Base-by-base conservation (phyloP, 2,797 vertebrate genomes). In the Urosaurus nigricauda region DNA sequence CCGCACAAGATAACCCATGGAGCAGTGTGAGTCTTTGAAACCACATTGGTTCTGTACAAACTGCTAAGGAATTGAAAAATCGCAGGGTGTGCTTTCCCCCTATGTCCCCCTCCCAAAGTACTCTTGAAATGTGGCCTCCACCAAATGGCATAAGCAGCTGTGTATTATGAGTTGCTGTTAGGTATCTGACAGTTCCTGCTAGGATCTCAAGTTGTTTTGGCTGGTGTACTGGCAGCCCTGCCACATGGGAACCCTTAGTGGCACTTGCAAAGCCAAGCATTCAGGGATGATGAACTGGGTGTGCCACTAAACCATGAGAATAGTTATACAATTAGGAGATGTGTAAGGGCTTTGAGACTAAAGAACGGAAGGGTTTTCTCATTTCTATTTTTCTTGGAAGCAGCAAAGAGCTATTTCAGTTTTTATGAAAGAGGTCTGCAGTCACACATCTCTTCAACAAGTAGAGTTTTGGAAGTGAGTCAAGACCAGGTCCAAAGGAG, bases 341-440 rank as follows among this genome's bases (percentile, higher is more conserved):
- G 79, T 6, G 13, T 32, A 65, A 24, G 51, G 40, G 29, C 51
- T 37, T 13, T 7, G 74, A 58, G 13, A 37, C 17, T 58, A 56
- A 74, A 47, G 3, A 2, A 29, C n/a, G 70, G 29, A 5, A 32
- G 32, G 35, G 70, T 58, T 79, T 87, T 32, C 8, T 35, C 78
- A 87, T 83, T 77, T 79, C n/a, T n/a, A 84, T 80, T 83, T 88
- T 93, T 80, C 80, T 87, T 93, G 91, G 53, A 24, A 21, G 92
- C 90, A 91, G 19, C 47, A 87, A 83, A 83, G 40, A 35, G 9
- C 40, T 68, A 68, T 3, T 85, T 35, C 40, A 24, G 9, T 74
- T 63, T 74, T 75, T 29, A 24, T 63, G 63, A 51, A 78, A 71
- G 32, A 37, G 21, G 21, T 53, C 17, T 11, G 29, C 14, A 56